phyloP scores from a whole-genome alignment of 2,888 invertebrate species.

The Meandrusa payeni region DNA sequence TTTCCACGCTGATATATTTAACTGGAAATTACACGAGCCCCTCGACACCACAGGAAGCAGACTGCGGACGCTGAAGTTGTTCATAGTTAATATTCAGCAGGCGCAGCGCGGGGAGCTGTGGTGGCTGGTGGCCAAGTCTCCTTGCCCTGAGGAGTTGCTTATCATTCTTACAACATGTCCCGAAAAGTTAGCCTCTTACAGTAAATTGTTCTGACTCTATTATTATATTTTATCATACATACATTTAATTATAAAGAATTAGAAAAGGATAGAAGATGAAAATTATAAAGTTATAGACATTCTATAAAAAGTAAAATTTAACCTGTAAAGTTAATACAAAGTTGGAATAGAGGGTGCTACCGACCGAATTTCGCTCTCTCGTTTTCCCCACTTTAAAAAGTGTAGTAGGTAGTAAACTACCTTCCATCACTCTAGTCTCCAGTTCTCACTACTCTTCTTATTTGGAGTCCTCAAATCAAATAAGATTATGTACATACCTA shows the following conservation, averaged over 20 bases:
- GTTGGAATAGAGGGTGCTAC: too few relatives aligned
- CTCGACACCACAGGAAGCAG: not conserved
- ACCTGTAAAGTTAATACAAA: too few relatives aligned
- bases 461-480: too few relatives aligned
- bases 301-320: too few relatives aligned
- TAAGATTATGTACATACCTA: too few relatives aligned
- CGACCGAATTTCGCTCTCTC: too few relatives aligned
- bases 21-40: not conserved
- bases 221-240: not conserved
- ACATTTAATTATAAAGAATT: not conserved
- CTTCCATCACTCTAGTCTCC: too few relatives aligned
- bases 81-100: not conserved
- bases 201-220: not conserved
- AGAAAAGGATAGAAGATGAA: not conserved
- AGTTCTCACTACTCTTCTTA: too few relatives aligned
- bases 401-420: too few relatives aligned
- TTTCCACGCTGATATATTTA: not conserved
- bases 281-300: too few relatives aligned
- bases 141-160: not conserved
- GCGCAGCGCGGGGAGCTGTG: not conserved
- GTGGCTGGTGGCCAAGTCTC: conserved; percentile 6
- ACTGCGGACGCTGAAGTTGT: not conserved
- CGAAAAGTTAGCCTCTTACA: conserved; percentile 4
- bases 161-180: not conserved
- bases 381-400: too few relatives aligned